phyloP scores from a whole-genome alignment of 2,888 invertebrate species.

The Athrips mouffetella region DNA sequence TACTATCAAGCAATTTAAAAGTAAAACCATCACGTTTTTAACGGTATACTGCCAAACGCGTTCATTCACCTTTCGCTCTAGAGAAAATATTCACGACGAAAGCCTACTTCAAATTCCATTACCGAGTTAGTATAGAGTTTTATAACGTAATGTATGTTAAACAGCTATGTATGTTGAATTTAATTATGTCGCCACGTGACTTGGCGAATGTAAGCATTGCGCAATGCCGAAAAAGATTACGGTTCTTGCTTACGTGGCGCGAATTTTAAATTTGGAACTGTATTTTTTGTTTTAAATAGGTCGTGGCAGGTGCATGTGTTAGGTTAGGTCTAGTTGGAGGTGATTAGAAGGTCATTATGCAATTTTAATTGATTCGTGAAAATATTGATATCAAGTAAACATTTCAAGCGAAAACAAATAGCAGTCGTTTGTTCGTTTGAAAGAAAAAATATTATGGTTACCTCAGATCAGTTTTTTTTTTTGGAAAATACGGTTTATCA shows the following conservation, averaged over 20 bases:
- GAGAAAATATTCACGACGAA: conserved; percentile 2
- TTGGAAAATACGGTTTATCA: too few relatives aligned
- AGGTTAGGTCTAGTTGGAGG: conserved; percentile 12
- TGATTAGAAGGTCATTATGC: conserved; percentile 28
- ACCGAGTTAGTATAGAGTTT: neutral
- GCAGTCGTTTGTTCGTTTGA: neutral
- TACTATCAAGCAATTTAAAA: conserved; percentile 68
- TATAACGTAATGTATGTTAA: neutral
- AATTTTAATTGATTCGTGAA: neutral
- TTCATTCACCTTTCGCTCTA: conserved; percentile 51
- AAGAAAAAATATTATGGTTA: too few relatives aligned
- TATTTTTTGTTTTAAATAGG: conserved; percentile 48
- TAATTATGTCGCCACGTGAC: conserved; percentile 24
- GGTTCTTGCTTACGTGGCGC: conserved; percentile 44
- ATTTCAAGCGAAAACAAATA: neutral
- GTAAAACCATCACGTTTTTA: conserved; percentile 72
- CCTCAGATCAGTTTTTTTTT: too few relatives aligned
- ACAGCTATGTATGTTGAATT: neutral
- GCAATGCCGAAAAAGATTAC: conserved; percentile 38
- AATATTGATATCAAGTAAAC: neutral
- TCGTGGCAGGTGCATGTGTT: conserved; percentile 39
- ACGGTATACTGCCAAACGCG: conserved; percentile 69
- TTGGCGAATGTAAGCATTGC: conserved; percentile 33
- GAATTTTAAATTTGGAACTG: conserved; percentile 64
- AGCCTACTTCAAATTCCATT: neutral